Base-by-base conservation (phyloP, 2,113 vertebrate species). In the Oryzias javanicus region DNA sequence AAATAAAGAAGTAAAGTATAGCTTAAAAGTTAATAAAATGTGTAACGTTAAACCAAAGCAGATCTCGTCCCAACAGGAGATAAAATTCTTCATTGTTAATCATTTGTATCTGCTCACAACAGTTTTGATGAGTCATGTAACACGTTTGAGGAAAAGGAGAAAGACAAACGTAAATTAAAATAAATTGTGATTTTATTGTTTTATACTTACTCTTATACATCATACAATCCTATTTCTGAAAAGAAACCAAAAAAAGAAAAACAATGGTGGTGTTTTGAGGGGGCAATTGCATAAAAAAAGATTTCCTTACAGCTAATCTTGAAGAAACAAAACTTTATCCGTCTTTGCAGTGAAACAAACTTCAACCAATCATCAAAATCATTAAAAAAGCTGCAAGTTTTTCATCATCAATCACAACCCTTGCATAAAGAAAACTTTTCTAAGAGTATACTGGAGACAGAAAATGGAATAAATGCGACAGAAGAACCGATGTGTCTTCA, bases 151-250 rank as follows among this genome's bases (percentile, higher is more conserved):
- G 35, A 35, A 35, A 29, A 35, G 35, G 35, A 35, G 12, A 35
- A 83, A 82, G 53, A 86, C 81, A 72, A 82, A 44, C 78, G 40
- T 88, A 84, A 84, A 91, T 89, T 92, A 91, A 92, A 92, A 92
- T 92, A 92, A 92, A 92, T 91, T 92, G 89, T 90, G 86, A 91
- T 89, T 92, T 92, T 92, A 92, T 92, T 92, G 88, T 87, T 90
- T 90, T 90, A 89, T 88, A 87, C 88, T 88, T 86, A 89, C 76
- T 90, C 82, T 85, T 91, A 89, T 88, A 91, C 88, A 88, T 89
- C 88, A 91, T 91, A 92, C 88, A 92, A 88, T 90, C 87, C 89
- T 91, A 91, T 89, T 86, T 80, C 79, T 85, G 81, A 40, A 85
- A 91, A 90, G 72, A 72, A 87, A 79, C 79, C 67, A 61, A 86